Percentiles rank a stretch among this genome's conserved stretches.
Evolutionary conservation across 2,113 vertebrate genomes (phyloP).

Genomic region (Aegithalos caudatus): DNA sequence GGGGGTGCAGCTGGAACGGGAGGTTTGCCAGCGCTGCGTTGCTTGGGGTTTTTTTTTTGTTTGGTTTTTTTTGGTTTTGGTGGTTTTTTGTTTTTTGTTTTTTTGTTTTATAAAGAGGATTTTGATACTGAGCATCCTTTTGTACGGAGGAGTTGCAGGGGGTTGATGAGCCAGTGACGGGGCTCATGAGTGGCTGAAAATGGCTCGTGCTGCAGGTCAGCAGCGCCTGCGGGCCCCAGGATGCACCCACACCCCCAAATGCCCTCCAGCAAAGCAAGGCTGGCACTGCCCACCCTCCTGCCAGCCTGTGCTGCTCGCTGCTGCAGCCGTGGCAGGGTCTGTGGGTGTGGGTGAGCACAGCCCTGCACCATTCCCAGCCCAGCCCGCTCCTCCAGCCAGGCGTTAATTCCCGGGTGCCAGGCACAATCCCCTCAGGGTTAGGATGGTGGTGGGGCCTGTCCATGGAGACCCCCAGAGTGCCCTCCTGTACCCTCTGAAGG

Average conservation of each 20-base stretch:
- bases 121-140: slow-evolving; percentile 51
- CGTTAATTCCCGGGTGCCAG: accelerated
- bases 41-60: too few relatives aligned
- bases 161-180: neutral
- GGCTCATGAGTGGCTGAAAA: neutral
- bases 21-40: neutral
- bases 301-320: accelerated
- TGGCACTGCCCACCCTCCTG: neutral
- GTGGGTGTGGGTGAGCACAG: neutral
- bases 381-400: neutral
- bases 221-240: neutral
- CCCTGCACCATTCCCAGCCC: neutral
- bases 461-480: neutral
- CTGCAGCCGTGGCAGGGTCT: neutral
- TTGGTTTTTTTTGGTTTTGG: too few relatives aligned
- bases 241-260: accelerated
- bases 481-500: accelerated
- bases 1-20: neutral
- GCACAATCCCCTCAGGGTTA: neutral
- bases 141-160: neutral
- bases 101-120: slow-evolving; percentile 22
- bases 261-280: neutral
- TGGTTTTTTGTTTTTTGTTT: neutral
- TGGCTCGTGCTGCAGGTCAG: neutral
- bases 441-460: neutral